Evolutionary conservation across 1,140 invertebrate species (phyloP), one percentile per base, ranked within the genome.

Genomic region (Heliconius congener): DNA sequence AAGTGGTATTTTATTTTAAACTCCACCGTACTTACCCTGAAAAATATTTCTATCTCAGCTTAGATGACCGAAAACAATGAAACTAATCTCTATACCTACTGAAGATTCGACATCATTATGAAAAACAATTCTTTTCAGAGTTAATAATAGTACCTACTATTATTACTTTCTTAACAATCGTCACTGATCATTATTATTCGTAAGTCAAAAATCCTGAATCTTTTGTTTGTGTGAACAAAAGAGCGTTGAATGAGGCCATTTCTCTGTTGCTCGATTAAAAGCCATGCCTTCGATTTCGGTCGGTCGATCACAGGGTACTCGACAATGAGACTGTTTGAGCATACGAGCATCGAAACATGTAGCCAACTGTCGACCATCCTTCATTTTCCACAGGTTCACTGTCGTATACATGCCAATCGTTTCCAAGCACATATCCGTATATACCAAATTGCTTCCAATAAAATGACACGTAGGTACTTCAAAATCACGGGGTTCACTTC

Each of bases 221-320:
- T 72, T 78, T 81, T 81, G 80, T 81, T 81, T 81, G 13, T 71
- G 50, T 27, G 80, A 81, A 81, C 80, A 81, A 81, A 81, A 75
- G 80, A 66, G 72, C 73, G 60, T 75, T 78, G 76, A 81, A 72
- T 71, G 76, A 73, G 76, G 73, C 73, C 76, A 75, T 78, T 81
- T 50, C 66, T 74, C 76, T 73, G 73, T 72, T 81, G 80, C 80
- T 81, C 80, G 80, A 81, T 81, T 81, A 81, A 81, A 81, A 81
- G 72, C 76, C 76, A 71, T 75, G 76, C 76, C 80, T 78, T 78
- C 76, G 80, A 81, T 81, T 81, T 78, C 73, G 80, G 80, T 81
- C 73, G 80, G 80, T 78, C 80, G 80, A 77, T 81, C 80, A 81
- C 75, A 81, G 71, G 34, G 73, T 30, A 50, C 74, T 80, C 74